Evolutionary conservation across 2,113 vertebrate species (phyloP).

Genomic region (Labeo catla): DNA sequence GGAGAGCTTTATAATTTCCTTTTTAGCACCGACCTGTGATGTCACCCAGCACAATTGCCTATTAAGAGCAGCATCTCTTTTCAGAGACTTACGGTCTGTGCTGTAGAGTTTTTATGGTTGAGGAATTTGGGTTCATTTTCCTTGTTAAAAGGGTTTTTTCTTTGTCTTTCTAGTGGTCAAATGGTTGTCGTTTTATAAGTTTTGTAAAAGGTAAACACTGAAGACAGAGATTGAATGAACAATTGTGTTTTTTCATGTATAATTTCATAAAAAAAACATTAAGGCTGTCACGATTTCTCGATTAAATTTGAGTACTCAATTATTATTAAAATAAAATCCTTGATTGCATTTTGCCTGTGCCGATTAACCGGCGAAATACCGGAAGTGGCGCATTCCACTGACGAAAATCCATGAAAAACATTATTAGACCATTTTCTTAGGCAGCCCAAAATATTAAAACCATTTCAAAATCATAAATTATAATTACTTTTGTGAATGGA

Average conservation of each 20-base stretch:
- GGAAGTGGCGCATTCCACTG: too few species aligned
- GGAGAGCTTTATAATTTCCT: conserved; percentile 52
- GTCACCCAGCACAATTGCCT: conserved; percentile 53
- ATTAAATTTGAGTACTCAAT: too few species aligned
- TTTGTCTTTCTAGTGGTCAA: neutral
- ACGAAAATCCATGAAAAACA: too few species aligned
- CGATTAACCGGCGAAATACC: too few species aligned
- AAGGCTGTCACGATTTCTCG: too few species aligned
- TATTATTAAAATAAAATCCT: too few species aligned
- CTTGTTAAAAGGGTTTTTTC: neutral
- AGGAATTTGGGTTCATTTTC: neutral
- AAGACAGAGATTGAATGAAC: neutral
- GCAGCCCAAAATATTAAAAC: too few species aligned
- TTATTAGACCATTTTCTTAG: too few species aligned
- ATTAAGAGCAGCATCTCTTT: conserved; percentile 34
- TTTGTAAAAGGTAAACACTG: neutral
- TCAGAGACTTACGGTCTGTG: neutral
- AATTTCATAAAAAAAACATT: too few species aligned
- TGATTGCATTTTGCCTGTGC: too few species aligned
- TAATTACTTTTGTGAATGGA: too few species aligned
- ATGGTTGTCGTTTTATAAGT: neutral
- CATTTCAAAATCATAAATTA: too few species aligned
- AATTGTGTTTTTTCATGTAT: neutral
- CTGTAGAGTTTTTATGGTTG: neutral
- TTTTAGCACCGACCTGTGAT: conserved; percentile 54